Base-by-base conservation (phyloP, 2,888 invertebrate genomes). In the Fragum fragum region DNA sequence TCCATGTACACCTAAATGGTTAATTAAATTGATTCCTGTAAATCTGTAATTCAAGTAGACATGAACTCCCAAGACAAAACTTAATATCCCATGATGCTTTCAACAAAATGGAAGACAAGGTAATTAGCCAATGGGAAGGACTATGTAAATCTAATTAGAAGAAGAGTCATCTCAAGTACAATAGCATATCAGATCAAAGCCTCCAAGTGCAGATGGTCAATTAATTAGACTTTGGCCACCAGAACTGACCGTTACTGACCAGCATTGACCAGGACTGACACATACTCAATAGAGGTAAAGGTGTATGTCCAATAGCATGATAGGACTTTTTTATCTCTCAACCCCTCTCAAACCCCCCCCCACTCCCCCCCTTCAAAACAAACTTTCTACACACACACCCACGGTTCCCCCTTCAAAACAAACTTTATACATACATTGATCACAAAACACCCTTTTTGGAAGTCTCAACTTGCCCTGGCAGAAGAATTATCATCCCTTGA, bases 61-160 rank as follows among this genome's bases (percentile, higher is more conserved):
- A 66, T 42, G 42, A 66, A 66, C n/a, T 66, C 66, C 66, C 66
- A 66, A 23, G 66, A 66, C 66, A 66, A 23, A 7, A 23, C 26
- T n/a, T n/a, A 66, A 42, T 66, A 66, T 66, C 66, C 66, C 66
- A 29, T 42, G 66, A 66, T 66, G 66, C 66, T 21, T 11, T 42
- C 14, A 29, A 66, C 39, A 42, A 66, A 66, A 66, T 66, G 66
- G 66, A 66, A 36, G 66, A 66, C 66, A 66, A 23, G 66, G 11
- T 66, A 66, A 66, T 66, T 66, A 42, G 66, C 66, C 21, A 42
- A 32, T 66, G 26, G 66, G 26, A 16, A 42, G 39, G 42, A 36
- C 66, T 66, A 66, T 66, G 66, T 66, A 66, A 66, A 66, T 66
- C 66, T 42, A 66, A 66, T 66, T 66, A 66, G 61, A 32, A 42